A percentile compares a stretch with the other conserved stretches of the same genome.
Evolutionary conservation across 2,113 vertebrate species (phyloP).

Genomic region (Perca schrenkii): DNA sequence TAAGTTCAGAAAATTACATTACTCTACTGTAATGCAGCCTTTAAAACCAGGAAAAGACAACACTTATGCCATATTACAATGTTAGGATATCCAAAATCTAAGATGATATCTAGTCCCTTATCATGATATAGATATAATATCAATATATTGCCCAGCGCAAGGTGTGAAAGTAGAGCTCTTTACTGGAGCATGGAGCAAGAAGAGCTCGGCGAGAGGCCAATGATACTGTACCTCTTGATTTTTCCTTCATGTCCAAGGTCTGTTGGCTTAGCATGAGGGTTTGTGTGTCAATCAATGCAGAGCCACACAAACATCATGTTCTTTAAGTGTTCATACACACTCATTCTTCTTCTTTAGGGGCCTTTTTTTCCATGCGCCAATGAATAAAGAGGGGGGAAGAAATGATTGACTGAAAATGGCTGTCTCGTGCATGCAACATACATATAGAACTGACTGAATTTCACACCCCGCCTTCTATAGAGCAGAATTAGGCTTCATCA

Average conservation of each 20-base stretch:
- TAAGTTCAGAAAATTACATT: too few relatives aligned
- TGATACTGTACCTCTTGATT: not conserved
- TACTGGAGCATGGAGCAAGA: conserved; percentile 6
- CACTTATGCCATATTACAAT: too few relatives aligned
- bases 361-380: not conserved
- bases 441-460: conserved; percentile 62
- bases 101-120: too few relatives aligned
- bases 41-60: too few relatives aligned
- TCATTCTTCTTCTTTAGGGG: conserved; percentile 11
- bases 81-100: too few relatives aligned
- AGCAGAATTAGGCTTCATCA: conserved; percentile 76
- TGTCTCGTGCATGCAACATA: conserved; percentile 18
- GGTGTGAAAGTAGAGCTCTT: conserved; percentile 36
- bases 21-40: too few relatives aligned
- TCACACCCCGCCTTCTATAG: conserved; percentile 57
- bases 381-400: not conserved
- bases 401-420: conserved; percentile 42
- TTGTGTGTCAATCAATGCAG: not conserved
- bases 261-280: not conserved
- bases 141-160: not conserved
- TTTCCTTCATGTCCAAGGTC: not conserved
- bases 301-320: conserved; percentile 22
- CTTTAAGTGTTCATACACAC: conserved; percentile 38
- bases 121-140: too few relatives aligned
- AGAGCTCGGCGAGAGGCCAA: conserved; percentile 30